These are phyloP conservation scores for Lanistes nyassanus DNA, from an alignment of 1,140 invertebrate species.

Conservation along the genomic window DNA sequence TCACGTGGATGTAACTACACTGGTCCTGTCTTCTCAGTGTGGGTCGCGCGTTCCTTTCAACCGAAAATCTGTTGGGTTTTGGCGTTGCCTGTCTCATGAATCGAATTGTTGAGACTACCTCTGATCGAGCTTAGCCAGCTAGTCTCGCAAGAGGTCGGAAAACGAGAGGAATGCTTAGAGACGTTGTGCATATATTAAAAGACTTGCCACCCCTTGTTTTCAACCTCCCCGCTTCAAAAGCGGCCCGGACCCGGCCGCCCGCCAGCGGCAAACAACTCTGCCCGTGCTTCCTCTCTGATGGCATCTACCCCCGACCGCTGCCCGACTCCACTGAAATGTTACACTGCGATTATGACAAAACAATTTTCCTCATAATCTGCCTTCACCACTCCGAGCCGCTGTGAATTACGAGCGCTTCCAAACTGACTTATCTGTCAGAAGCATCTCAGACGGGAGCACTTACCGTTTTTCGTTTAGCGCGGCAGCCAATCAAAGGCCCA, in stretches of 20 bases:
- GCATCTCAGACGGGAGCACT: slow-evolving; percentile 19
- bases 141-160: too few relatives aligned
- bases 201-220: background rate
- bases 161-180: too few relatives aligned
- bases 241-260: background rate
- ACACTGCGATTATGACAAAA: slow-evolving; percentile 33
- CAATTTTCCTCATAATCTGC: slow-evolving; percentile 30
- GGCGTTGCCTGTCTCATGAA: too few relatives aligned
- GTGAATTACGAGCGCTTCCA: slow-evolving; percentile 14
- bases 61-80: too few relatives aligned
- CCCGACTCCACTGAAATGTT: slow-evolving; percentile 22
- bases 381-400: background rate
- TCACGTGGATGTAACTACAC: too few relatives aligned
- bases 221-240: slow-evolving; percentile 26
- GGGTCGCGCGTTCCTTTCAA: too few relatives aligned
- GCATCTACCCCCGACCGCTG: slow-evolving; percentile 16
- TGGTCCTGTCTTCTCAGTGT: too few relatives aligned
- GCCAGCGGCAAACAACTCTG: slow-evolving; percentile 19
- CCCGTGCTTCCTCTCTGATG: slow-evolving; percentile 5
- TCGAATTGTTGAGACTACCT: too few relatives aligned
- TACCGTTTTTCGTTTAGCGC: slow-evolving; percentile 33
- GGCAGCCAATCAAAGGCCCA: slow-evolving; percentile 26
- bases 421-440: slow-evolving; percentile 29
- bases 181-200: too few relatives aligned
- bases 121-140: too few relatives aligned